Evolutionary conservation across 2,888 invertebrate genomes (phyloP).

Genomic region (Drosophila anomalata): DNA sequence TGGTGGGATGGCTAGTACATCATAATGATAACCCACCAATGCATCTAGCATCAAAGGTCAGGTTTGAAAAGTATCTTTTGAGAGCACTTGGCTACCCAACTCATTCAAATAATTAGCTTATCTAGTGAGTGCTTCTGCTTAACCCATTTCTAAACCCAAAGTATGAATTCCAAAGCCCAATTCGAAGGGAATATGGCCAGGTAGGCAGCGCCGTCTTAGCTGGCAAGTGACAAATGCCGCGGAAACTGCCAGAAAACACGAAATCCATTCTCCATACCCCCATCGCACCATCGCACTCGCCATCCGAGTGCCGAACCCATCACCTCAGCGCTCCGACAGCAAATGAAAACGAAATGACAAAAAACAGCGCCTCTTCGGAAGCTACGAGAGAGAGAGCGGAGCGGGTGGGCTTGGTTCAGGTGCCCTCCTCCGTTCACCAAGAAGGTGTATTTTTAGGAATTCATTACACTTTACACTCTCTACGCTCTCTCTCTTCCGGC

Average conservation of each 20-base stretch:
- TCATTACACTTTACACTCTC: conserved; percentile 19
- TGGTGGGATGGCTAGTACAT: too few relatives aligned
- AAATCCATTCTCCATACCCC: conserved; percentile 2
- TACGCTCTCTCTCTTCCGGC: conserved; percentile 39
- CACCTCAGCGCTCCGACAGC: not conserved
- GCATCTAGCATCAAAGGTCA: too few relatives aligned
- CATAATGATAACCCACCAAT: too few relatives aligned
- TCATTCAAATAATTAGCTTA: not conserved
- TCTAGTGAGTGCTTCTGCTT: not conserved
- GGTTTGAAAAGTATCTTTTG: too few relatives aligned
- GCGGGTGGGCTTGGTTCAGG: not conserved
- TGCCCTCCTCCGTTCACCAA: conserved; percentile 19
- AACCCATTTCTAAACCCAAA: not conserved
- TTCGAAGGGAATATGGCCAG: not conserved
- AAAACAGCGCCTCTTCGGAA: not conserved
- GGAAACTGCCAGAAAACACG: conserved; percentile 56
- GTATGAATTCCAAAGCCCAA: conserved; percentile 1
- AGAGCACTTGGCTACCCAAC: not conserved
- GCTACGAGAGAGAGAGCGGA: not conserved
- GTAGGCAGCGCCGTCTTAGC: not conserved
- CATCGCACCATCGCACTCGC: not conserved
- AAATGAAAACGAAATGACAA: conserved; percentile 37
- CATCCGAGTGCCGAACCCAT: not conserved
- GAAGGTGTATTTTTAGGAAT: conserved; percentile 47
- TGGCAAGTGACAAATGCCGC: conserved; percentile 24